Evolutionary conservation across 23 tunicate genomes (phyloP), one percentile per base, ranked within the genome.

Genomic region (Trididemnum miniatum): DNA sequence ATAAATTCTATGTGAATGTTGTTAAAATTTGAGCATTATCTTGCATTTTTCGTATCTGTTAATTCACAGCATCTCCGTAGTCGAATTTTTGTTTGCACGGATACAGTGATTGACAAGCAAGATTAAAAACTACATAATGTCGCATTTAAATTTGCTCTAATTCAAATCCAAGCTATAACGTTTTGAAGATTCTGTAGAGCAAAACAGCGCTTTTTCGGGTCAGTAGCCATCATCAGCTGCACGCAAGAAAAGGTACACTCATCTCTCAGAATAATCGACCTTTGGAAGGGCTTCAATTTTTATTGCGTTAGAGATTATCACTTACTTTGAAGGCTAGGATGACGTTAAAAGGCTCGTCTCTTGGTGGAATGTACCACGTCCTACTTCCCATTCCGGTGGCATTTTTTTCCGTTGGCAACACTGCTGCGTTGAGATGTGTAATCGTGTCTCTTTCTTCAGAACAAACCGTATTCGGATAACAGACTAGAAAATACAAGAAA

Each of bases 311-410:
- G 57, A 18, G 57, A 9, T 49, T 49, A 9, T 62, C 67, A 26
- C 77, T 35, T 20, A 82, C 85, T 78, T 82, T 82, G 65, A 82
- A 82, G 3, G 85, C 85, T 31, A 82, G 35, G 12, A 82, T 69
- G 40, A 50, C 50, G 78, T 82, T 69, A 30, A 50, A 82, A 1
- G 77, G 65, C 18, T 39, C 35, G 4, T 25, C 7, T 1, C 25
- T 67, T 7, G 85, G 77, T 67, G 67, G 35, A 18, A 82, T 82
- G 65, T 67, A 69, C 85, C 85, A 82, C 5, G 85, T 65, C 25
- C 85, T 39, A 35, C 69, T 31, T 9, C 75, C 75, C 18, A 32
- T 20, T 9, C 75, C 75, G 12, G 40, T 69, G 65, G 12, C 20
- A n/a, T 1, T 35, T 80, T 65, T 62, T 69, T 82, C 85, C 20